Evolutionary conservation across 2,113 vertebrate species (phyloP).

Genomic region (Callaeas wilsoni): DNA sequence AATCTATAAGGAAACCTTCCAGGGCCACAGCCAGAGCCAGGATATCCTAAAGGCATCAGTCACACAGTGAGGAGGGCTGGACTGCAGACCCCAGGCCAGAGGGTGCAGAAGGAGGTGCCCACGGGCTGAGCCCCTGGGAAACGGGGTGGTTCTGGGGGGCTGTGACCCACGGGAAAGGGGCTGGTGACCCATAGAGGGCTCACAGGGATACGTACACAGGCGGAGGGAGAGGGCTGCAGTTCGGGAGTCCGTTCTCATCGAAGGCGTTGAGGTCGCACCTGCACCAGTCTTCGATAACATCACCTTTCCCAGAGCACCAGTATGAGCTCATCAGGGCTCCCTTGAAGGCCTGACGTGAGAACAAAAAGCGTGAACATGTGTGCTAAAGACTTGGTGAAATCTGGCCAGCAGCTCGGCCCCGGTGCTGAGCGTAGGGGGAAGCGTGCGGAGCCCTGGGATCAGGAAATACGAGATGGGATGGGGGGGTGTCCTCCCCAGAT

Average conservation of each 20-base stretch:
- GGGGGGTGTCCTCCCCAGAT: neutral
- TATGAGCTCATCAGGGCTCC: slow-evolving; percentile 96
- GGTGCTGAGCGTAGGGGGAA: neutral
- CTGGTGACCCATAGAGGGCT: neutral
- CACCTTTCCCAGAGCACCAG: slow-evolving; percentile 97
- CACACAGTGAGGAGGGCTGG: neutral
- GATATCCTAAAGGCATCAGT: slow-evolving; percentile 44
- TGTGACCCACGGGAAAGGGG: neutral
- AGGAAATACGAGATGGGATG: accelerated
- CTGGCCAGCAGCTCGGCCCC: accelerated
- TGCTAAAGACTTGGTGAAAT: neutral
- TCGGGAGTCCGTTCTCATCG: slow-evolving; percentile 91
- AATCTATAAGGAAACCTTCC: slow-evolving; percentile 50
- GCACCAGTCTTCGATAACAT: slow-evolving; percentile 99
- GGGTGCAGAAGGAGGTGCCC: neutral
- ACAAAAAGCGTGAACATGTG: neutral
- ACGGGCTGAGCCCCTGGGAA: neutral
- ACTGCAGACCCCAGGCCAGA: accelerated
- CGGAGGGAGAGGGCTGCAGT: slow-evolving; percentile 91
- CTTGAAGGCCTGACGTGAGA: slow-evolving; percentile 83
- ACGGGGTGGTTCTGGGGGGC: neutral
- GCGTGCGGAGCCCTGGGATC: accelerated
- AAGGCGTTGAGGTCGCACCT: slow-evolving; percentile 95
- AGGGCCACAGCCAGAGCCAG: slow-evolving; percentile 34
- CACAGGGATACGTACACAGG: slow-evolving; percentile 81